phyloP scores from a whole-genome alignment of 2,113 vertebrate genomes.

The Rhineura floridana region DNA sequence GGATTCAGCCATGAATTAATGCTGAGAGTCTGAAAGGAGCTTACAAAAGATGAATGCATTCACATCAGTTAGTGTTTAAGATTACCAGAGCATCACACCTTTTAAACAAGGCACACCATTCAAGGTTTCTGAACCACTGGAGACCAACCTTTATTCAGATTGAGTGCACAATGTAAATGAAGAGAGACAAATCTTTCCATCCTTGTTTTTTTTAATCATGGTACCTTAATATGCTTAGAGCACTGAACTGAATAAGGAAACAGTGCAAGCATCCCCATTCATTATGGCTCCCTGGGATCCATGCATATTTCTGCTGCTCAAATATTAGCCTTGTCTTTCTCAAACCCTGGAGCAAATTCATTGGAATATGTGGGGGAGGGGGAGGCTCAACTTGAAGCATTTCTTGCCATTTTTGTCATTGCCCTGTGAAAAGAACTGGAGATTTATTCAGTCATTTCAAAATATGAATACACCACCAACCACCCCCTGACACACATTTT shows the following conservation, averaged over 20 bases:
- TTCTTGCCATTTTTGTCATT: not conserved
- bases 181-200: not conserved
- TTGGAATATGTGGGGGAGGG: too few relatives aligned
- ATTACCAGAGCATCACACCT: not conserved
- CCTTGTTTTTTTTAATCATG: not conserved
- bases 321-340: not conserved
- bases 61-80: not conserved
- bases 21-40: not conserved
- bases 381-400: not conserved
- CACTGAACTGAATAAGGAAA: not conserved
- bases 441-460: not conserved
- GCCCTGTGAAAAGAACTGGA: not conserved
- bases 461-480: not conserved
- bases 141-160: conserved; percentile 4
- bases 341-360: not conserved
- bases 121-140: not conserved
- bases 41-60: conserved; percentile 15
- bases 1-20: not conserved
- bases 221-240: not conserved
- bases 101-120: not conserved
- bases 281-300: not conserved
- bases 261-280: not conserved
- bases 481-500: not conserved
- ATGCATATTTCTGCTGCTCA: not conserved
- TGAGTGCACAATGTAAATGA: not conserved